These are phyloP conservation scores for Parambassis ranga DNA, from an alignment of 2,797 vertebrate genomes.

Conservation along the genomic window DNA sequence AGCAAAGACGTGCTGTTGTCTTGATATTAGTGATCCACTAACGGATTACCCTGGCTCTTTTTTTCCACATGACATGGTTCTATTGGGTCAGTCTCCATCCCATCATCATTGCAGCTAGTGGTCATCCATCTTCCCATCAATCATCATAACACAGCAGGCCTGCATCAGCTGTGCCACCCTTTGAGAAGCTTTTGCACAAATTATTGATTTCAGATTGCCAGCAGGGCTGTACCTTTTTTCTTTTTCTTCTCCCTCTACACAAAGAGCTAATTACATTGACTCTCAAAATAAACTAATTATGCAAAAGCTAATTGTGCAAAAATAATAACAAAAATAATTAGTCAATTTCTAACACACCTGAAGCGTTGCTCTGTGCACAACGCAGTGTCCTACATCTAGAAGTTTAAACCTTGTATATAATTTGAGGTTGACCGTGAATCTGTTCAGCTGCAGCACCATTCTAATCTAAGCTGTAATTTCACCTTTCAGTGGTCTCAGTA, in stretches of 20 bases:
- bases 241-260: slow-evolving; percentile 6
- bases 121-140: slow-evolving; percentile 29
- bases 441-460: too few relatives aligned
- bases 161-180: slow-evolving; percentile 35
- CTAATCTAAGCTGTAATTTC: too few relatives aligned
- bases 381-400: background rate
- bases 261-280: slow-evolving; percentile 37
- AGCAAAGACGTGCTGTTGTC: too few relatives aligned
- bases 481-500: background rate
- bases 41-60: slow-evolving; percentile 1
- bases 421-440: too few relatives aligned
- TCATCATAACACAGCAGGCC: slow-evolving; percentile 21
- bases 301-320: too few relatives aligned
- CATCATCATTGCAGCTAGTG: background rate
- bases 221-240: background rate
- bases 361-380: slow-evolving; percentile 10
- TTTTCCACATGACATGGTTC: background rate
- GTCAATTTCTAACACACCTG: background rate
- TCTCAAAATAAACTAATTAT: slow-evolving; percentile 26
- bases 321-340: background rate
- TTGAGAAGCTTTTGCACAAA: slow-evolving; percentile 51
- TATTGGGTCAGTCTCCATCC: background rate
- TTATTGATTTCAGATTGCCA: slow-evolving; percentile 46
- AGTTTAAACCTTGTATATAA: background rate
- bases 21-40: slow-evolving; percentile 19